Base-by-base conservation (phyloP, 2,113 vertebrate species). In the Anarhynchus alexandrinus region DNA sequence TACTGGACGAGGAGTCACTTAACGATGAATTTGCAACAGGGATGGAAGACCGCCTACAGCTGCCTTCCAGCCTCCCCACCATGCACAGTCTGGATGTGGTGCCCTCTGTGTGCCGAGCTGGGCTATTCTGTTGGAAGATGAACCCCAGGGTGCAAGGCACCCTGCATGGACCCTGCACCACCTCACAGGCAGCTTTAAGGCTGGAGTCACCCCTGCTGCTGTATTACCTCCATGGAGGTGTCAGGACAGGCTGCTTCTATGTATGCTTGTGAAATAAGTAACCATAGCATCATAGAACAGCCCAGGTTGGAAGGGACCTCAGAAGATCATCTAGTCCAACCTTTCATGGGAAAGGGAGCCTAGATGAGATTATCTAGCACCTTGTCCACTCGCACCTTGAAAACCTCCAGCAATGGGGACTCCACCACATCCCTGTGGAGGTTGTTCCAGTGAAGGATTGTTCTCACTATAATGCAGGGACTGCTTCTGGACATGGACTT, bases 391-490 rank as follows among this genome's bases (percentile, higher is more conserved):
- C 1, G 8, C 25, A 43, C 3, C 22, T 13, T 38, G 32, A 51
- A 69, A 76, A 42, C 2, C 17, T 27, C 18, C 70, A 43, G 47
- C 5, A 26, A 20, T 1, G 20, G 3, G 6, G 15, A 20, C 67
- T 19, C 32, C 1, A 25, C 12, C 10, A 25, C 9, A 1, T 26
- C 36, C 18, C 22, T 34, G 32, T 10, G 30, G 29, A 49, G 57
- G 47, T 10, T 40, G 12, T 25, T 34, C 18, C 9, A 10, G 19
- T 13, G 51, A 42, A 36, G 1, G 1, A 10, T 1, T 4, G 15
- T 14, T 38, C 9, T 14, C 26, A 18, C 10, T 42, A 1, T 19
- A 15, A 14, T 1, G 11, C 29, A 34, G 62, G 30, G 32, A 55
- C 12, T 7, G 9, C 36, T 62, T 25, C 57, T 38, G 58, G 51